Base-by-base conservation (phyloP, 2,888 invertebrate genomes). In the Chrysolina americana region DNA sequence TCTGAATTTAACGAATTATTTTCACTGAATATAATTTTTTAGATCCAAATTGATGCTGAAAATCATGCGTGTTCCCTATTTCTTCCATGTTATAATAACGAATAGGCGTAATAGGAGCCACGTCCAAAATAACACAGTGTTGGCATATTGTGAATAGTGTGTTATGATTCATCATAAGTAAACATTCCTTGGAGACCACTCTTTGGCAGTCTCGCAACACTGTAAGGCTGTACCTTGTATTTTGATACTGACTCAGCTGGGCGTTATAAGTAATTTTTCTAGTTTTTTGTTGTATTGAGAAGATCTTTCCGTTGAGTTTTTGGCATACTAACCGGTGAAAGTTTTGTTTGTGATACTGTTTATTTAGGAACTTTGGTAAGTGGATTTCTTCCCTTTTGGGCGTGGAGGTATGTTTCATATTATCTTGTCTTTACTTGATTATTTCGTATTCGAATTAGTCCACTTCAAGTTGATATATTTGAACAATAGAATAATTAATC, bases 191-290 rank as follows among this genome's bases (percentile, higher is more conserved):
- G 9, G 21, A 19, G 13, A 19, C 53, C 19, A 28, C 56, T 19
- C 23, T 59, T n/a, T 36, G 17, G 13, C 36, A 59, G 36, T 36
- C n/a, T 23, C 8, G 59, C 59, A 59, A 59, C 59, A 28, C 59
- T 59, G 59, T 36, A 59, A 15, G 6, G 3, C 0, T 47, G n/a
- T 15, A 47, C 47, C 5, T 53, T 53, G 59, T 59, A 28, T 59
- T 59, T 36, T 59, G 59, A n/a, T 59, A 59, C 59, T 59, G 59
- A 59, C 59, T 59, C 59, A 59, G 59, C 59, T 59, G 59, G 59
- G 59, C 59, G 59, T 59, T 36, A 21, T 21, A 11, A 21, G 53
- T 53, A 21, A 53, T 59, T 36, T 59, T 59, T n/a, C 19, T 17
- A 50, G 1, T 50, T 36, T 36, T 10, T 8, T 28, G 23, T n/a